Evolutionary conservation across 2,113 vertebrate species (phyloP), one percentile per base, ranked within the genome.

Genomic region (Tor tambroides): DNA sequence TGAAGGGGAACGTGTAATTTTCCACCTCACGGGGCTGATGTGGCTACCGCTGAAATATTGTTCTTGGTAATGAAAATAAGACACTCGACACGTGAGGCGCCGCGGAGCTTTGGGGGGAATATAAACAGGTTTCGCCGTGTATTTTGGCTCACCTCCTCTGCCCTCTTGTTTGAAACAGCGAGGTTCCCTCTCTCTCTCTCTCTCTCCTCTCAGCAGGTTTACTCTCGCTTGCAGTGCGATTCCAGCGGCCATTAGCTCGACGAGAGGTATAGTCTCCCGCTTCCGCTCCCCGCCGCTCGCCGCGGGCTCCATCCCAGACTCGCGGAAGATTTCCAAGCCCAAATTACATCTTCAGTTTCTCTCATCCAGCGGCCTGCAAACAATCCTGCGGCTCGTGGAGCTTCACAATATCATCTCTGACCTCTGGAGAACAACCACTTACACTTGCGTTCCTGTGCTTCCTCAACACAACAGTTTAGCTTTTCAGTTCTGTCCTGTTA

Each of bases 291-390:
- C 28, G 79, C 86, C 86, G 90, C 86, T 92, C 83, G 43, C 86
- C 87, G 87, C 61, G 46, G 75, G 86, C 86, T 81, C 82, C 85
- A 74, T 86, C 92, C 91, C 3, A 61, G 21, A 61, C 21, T n/a
- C 56, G 9, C 56, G 78, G 88, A 86, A 85, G 91, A 91, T 85
- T 86, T 91, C 75, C 86, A 88, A 80, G 67, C 17, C 65, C 54
- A 67, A 77, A 78, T 91, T 86, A 80, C 72, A 88, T 91, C 90
- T 88, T 86, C 88, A 86, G 30, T 23, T 84, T 84, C 77, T 38
- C 72, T 85, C 78, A 54, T 82, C 49, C 3, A n/a, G 56, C 1
- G 8, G 56, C 56, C 56, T n/a, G 21, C 56, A 61, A 61, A 61
- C 56, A 61, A 61, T 3, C 56, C 23, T 61, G 56, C 8, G 1